Percentiles rank a stretch among this genome's conserved stretches.
These are phyloP conservation scores for Xiphydria camelus DNA, from an alignment of 2,888 invertebrate species.

Conservation along the genomic window DNA sequence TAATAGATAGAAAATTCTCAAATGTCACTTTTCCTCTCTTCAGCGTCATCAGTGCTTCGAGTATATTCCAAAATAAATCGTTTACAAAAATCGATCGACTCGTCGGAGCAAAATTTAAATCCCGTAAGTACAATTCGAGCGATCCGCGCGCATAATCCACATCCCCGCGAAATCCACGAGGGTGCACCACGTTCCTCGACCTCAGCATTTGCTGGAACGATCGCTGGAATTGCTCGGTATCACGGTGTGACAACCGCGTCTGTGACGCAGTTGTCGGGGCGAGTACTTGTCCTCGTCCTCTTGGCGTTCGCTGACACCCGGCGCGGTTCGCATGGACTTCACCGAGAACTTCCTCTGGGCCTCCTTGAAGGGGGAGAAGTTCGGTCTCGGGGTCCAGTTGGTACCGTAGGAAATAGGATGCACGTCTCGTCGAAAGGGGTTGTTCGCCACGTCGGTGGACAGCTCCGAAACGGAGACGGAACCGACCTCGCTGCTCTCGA, in stretches of 20 bases:
- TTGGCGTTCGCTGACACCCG: constrained; percentile 22
- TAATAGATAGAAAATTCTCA: too few relatives aligned
- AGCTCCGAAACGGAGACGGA: constrained; percentile 37
- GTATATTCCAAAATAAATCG: constrained; percentile 25
- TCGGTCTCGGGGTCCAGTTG: constrained; percentile 38
- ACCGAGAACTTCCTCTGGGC: constrained; percentile 30
- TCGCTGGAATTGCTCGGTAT: constrained; percentile 40
- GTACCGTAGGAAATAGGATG: constrained; percentile 40
- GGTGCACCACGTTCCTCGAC: neutral
- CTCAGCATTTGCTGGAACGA: constrained; percentile 40
- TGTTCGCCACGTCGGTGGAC: constrained; percentile 25
- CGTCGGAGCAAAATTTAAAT: too few relatives aligned
- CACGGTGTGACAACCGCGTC: constrained; percentile 41
- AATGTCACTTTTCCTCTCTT: neutral
- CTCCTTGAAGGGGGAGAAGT: constrained; percentile 27
- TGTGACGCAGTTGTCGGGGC: constrained; percentile 32
- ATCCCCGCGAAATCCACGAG: neutral
- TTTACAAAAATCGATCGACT: constrained; percentile 16
- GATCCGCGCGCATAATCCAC: too few relatives aligned
- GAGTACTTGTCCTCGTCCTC: constrained; percentile 23
- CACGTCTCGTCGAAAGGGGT: constrained; percentile 18
- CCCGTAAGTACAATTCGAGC: too few relatives aligned
- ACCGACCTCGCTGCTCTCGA: constrained; percentile 32
- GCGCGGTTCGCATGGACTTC: constrained; percentile 33
- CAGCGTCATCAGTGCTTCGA: neutral